Percentiles rank a stretch among this genome's conserved stretches.
phyloP scores from a whole-genome alignment of 2,113 vertebrate species.

The Semnornis frantzii region DNA sequence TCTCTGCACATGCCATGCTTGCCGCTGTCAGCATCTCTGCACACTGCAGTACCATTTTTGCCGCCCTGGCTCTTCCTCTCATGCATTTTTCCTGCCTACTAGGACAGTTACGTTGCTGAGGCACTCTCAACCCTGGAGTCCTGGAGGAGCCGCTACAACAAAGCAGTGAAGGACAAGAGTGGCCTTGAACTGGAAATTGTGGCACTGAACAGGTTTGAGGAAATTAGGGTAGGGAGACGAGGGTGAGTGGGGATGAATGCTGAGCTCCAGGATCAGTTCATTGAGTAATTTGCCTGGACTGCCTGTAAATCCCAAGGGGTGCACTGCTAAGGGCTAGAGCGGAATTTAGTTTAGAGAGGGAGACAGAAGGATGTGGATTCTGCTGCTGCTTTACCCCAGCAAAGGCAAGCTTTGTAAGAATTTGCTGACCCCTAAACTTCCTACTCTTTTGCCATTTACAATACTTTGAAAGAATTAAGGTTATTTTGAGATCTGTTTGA shows the following conservation, averaged over 20 bases:
- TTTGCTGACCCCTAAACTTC: background rate
- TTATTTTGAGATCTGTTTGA: background rate
- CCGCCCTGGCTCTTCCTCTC: background rate
- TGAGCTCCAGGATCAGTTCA: background rate
- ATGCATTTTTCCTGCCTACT: background rate
- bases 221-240: background rate
- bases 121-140: slow-evolving; percentile 79
- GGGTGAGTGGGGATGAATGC: background rate
- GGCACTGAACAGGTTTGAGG: slow-evolving; percentile 83
- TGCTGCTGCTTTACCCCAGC: background rate
- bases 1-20: background rate
- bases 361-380: background rate
- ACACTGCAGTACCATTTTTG: background rate
- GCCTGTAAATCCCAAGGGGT: background rate
- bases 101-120: slow-evolving; percentile 84
- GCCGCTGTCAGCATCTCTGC: background rate
- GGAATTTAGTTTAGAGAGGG: background rate
- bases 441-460: background rate
- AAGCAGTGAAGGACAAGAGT: slow-evolving; percentile 83
- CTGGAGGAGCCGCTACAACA: slow-evolving; percentile 82
- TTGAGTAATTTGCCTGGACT: background rate
- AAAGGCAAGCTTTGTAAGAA: background rate
- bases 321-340: background rate
- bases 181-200: slow-evolving; percentile 84
- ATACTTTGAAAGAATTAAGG: background rate